Evolutionary conservation across 2,888 invertebrate genomes (phyloP).

Genomic region (Drosophila mercatorum): DNA sequence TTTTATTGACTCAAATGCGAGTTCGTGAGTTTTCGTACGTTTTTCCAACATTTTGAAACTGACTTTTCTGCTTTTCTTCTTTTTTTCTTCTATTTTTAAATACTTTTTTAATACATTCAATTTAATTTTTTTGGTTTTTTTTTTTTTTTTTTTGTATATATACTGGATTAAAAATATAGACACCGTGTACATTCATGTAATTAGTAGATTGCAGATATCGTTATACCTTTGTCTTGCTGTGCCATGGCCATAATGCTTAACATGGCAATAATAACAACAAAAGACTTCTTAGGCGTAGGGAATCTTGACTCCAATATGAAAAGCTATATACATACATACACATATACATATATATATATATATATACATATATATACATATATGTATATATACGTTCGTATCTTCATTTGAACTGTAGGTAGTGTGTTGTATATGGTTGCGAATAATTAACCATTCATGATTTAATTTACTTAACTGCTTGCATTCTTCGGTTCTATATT

Average conservation of each 20-base stretch:
- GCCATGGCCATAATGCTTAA: slow-evolving; percentile 1
- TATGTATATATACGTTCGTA: neutral
- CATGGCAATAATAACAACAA: slow-evolving; percentile 3
- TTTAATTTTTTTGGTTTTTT: neutral
- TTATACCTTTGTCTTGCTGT: slow-evolving; percentile 27
- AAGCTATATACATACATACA: neutral
- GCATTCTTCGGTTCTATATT: neutral
- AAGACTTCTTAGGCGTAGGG: neutral
- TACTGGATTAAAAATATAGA: slow-evolving; percentile 54
- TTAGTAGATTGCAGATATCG: slow-evolving; percentile 16
- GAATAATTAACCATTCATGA: neutral
- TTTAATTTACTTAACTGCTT: slow-evolving; percentile 7
- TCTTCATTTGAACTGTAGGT: slow-evolving; percentile 9
- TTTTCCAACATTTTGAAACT: slow-evolving; percentile 21
- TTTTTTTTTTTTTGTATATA: neutral
- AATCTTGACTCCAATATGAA: neutral
- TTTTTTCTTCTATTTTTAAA: neutral
- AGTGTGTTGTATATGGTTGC: slow-evolving; percentile 3
- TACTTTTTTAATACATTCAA: slow-evolving; percentile 8
- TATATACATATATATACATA: slow-evolving; percentile 6
- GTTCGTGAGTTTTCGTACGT: slow-evolving; percentile 16
- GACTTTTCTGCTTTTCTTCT: slow-evolving; percentile 17
- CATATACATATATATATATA: neutral
- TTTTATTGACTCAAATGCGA: slow-evolving; percentile 12
- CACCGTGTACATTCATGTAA: slow-evolving; percentile 43